These are phyloP conservation scores for Mergus octosetaceus DNA, from an alignment of 2,797 vertebrate genomes.

Conservation along the genomic window DNA sequence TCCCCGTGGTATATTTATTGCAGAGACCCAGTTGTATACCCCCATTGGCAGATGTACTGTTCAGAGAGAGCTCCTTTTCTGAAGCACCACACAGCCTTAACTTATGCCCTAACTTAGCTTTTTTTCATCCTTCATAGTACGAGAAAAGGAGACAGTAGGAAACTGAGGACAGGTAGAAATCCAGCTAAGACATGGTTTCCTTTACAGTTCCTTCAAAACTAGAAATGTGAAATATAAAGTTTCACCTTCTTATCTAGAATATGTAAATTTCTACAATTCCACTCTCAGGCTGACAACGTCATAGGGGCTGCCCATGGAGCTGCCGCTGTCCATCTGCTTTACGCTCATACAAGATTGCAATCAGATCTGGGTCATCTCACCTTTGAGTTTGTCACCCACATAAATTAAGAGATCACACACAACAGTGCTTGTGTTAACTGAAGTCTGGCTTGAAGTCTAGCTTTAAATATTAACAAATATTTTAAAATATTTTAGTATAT, in stretches of 20 bases:
- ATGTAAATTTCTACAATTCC: constrained; percentile 25
- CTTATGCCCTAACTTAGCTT: background rate
- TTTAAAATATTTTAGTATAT: background rate
- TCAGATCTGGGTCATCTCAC: constrained; percentile 39
- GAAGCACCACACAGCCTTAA: background rate
- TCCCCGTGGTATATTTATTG: background rate
- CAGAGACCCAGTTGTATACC: background rate
- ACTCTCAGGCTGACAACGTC: background rate
- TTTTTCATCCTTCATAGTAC: background rate
- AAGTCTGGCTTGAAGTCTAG: background rate
- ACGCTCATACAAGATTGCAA: background rate
- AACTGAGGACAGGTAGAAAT: background rate
- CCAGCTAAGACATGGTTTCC: background rate
- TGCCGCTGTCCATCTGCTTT: constrained; percentile 22
- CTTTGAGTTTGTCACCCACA: background rate
- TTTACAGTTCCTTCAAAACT: constrained; percentile 16
- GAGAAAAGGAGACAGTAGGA: background rate
- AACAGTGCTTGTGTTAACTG: background rate
- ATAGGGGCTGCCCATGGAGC: fast-evolving
- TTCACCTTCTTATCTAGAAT: constrained; percentile 9
- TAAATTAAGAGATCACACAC: background rate
- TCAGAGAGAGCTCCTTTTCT: background rate
- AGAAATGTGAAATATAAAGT: background rate
- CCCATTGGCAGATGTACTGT: background rate
- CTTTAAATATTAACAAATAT: no score